Evolutionary conservation across 2,797 vertebrate genomes (phyloP), one percentile per base, ranked within the genome.

Genomic region (Austrolebias charrua): DNA sequence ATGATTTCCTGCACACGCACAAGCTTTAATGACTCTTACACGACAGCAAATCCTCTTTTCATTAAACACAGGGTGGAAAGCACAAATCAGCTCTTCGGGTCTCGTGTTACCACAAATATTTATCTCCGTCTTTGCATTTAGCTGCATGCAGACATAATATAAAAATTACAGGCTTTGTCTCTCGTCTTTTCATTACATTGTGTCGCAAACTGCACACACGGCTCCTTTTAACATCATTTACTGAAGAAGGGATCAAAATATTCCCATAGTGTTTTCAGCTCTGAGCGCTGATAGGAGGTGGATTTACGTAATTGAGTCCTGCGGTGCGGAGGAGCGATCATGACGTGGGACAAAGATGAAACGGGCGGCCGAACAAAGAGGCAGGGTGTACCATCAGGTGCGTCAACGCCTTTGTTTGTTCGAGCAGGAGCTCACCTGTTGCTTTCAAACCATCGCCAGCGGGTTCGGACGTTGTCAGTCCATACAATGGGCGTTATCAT

Each of bases 151-250:
- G 15, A 28, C 31, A 74, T 59, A 40, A 78, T 65, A 70, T 70
- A 82, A 71, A 66, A 74, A 71, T 72, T 55, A 66, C 68, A 29
- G 59, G 38, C 38, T 73, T 71, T 35, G 55, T 70, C 51, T 4
- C 60, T 55, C 46, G 59, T 82, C 33, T 59, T 65, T 80, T 85
- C 72, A 74, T 78, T 69, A 72, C 61, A 67, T 62, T 55, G 63
- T 59, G 20, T 57, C 60, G 72, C 69, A 71, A 76, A 75, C 28
- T 46, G 24, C 42, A 20, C 45, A 54, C 20, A 5, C 53, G 29
- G 28, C 55, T 46, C 51, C 49, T 74, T 80, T 82, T 59, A 71
- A 77, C 60, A 50, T 18, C 44, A 69, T 55, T 43, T 40, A 50
- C 33, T n/a, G 48, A 28, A 53, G 57, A 18, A 46, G 40, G 38